Evolutionary conservation across 2,797 vertebrate genomes (phyloP).

Genomic region (Streptopelia turtur): DNA sequence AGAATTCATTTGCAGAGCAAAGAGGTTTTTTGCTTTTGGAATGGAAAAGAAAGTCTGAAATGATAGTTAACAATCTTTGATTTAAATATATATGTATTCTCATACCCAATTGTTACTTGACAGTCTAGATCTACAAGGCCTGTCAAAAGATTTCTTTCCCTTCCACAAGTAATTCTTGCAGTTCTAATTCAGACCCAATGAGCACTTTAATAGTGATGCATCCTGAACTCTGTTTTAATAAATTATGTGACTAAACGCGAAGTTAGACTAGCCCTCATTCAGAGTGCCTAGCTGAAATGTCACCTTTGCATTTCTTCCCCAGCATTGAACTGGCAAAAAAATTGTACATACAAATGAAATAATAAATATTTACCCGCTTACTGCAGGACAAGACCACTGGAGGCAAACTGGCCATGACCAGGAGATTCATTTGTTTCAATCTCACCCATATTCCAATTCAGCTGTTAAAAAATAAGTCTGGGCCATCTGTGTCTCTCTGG

Average conservation of each 20-base stretch:
- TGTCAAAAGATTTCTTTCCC: neutral
- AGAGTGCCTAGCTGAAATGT: neutral
- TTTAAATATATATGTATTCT: neutral
- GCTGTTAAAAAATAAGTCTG: neutral
- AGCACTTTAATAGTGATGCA: neutral
- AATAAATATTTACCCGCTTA: neutral
- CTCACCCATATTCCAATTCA: neutral
- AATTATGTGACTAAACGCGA: neutral
- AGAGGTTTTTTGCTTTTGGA: neutral
- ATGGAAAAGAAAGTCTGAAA: neutral
- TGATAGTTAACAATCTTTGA: neutral
- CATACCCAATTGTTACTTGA: neutral
- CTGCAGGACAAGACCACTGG: neutral
- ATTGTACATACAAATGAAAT: neutral
- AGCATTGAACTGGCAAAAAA: neutral
- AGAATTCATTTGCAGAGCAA: neutral
- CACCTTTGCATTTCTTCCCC: neutral
- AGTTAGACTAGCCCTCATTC: neutral
- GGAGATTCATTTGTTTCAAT: neutral
- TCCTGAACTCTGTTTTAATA: neutral
- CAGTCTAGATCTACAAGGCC: neutral
- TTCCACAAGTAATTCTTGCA: neutral
- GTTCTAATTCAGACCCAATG: neutral
- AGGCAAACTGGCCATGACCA: neutral
- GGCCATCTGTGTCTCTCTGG: accelerated